A percentile compares a stretch with the other conserved stretches of the same genome.
Evolutionary conservation across 2,888 invertebrate species (phyloP).

Genomic region (Platycnemis pennipes): DNA sequence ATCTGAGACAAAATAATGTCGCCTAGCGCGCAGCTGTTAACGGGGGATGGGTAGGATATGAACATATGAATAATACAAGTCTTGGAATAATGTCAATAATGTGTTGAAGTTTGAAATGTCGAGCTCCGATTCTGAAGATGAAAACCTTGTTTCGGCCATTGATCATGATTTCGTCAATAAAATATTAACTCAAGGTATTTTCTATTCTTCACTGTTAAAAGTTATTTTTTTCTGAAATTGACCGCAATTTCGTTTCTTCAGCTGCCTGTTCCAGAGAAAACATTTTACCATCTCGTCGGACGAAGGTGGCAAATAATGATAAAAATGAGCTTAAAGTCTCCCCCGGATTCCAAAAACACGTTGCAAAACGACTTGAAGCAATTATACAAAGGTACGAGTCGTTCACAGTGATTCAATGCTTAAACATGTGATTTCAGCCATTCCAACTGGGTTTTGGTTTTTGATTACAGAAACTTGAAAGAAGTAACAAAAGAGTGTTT

Average conservation of each 20-base stretch:
- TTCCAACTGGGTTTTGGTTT: not conserved
- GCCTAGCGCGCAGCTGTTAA: not conserved
- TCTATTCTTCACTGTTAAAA: not conserved
- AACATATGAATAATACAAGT: no score
- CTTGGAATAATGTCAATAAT: no score
- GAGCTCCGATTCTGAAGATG: constrained; percentile 54
- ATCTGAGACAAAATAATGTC: not conserved
- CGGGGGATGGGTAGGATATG: not conserved
- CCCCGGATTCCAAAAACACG: constrained; percentile 20
- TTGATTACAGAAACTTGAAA: not conserved
- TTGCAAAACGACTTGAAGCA: constrained; percentile 20
- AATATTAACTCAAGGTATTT: not conserved
- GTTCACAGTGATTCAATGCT: no score
- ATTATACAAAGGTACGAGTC: constrained; percentile 13
- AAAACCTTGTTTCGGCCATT: constrained; percentile 1
- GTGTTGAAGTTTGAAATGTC: not conserved
- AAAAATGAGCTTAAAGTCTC: constrained; percentile 16
- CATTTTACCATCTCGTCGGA: not conserved
- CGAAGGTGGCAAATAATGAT: not conserved
- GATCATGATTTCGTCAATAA: constrained; percentile 46
- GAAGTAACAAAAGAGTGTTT: not conserved
- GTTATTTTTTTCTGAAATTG: not conserved
- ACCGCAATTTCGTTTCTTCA: not conserved
- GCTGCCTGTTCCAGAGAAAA: constrained; percentile 1
- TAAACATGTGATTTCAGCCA: no score